These are phyloP conservation scores for Zele albiditarsus DNA, from an alignment of 2,888 invertebrate species.

Conservation along the genomic window DNA sequence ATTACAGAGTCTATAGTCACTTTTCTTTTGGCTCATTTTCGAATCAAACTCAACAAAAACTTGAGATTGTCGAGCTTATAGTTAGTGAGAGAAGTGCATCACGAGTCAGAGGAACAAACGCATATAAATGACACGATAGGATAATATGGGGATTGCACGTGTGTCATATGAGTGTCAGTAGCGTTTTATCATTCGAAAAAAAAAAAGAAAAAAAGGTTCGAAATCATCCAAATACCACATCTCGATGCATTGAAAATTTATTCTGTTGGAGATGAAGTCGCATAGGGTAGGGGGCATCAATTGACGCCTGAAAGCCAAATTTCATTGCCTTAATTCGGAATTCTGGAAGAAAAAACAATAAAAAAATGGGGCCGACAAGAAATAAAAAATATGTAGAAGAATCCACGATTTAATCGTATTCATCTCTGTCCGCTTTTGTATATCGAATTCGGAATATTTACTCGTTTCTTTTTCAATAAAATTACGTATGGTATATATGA, in stretches of 20 bases:
- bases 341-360: background rate
- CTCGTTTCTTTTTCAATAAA: background rate
- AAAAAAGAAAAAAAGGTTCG: too few species aligned
- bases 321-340: background rate
- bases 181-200: constrained; percentile 20
- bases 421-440: background rate
- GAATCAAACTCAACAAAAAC: constrained; percentile 13
- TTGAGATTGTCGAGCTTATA: constrained; percentile 17
- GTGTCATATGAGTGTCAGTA: constrained; percentile 3
- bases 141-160: constrained; percentile 12
- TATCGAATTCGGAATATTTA: background rate
- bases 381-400: background rate
- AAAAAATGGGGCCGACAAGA: background rate
- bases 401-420: background rate
- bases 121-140: constrained; percentile 5
- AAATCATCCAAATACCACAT: constrained; percentile 6
- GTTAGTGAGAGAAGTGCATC: constrained; percentile 14
- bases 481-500: background rate
- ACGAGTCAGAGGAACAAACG: constrained; percentile 5
- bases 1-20: constrained; percentile 6
- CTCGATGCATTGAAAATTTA: background rate
- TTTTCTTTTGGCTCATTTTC: constrained; percentile 5
- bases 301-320: background rate
- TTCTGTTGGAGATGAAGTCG: background rate
- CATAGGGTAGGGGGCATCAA: background rate